Conservation (phyloP, 2,113 vertebrate genomes). For the Euleptes europaea region DNA sequence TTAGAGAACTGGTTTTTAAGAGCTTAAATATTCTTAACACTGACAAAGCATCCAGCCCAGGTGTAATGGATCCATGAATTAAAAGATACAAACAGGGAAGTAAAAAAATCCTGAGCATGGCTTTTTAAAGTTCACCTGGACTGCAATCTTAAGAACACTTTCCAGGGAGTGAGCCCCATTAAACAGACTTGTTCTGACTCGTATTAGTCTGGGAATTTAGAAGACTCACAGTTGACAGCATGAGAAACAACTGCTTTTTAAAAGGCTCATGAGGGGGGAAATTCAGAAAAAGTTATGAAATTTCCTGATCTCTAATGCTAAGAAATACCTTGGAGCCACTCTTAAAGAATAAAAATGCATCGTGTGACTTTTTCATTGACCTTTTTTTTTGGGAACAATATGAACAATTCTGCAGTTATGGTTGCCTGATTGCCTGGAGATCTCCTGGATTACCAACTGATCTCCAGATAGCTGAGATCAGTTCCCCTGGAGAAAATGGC, state of each 20-base stretch:
- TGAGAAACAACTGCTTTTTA: neutral
- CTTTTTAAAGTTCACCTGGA: constrained; percentile 18
- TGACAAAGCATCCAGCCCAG: constrained; percentile 21
- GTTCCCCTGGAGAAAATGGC: too few relatives aligned
- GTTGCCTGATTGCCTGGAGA: neutral
- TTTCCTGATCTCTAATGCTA: neutral
- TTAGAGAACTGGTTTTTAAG: constrained; percentile 53
- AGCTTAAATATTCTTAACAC: constrained; percentile 36
- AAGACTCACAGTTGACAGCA: constrained; percentile 9
- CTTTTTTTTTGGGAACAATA: neutral
- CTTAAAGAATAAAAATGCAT: neutral
- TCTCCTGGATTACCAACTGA: too few relatives aligned
- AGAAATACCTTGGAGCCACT: accelerated
- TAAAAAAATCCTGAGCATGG: neutral
- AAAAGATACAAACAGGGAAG: neutral
- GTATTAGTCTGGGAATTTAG: constrained; percentile 18
- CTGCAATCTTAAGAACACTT: too few relatives aligned
- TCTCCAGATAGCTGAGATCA: too few relatives aligned
- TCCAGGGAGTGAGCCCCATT: too few relatives aligned
- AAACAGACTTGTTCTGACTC: too few relatives aligned
- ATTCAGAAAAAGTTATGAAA: too few relatives aligned
- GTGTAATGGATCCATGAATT: constrained; percentile 3
- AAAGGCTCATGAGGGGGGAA: neutral
- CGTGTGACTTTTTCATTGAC: neutral
- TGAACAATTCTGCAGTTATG: neutral